These are phyloP conservation scores for Ruditapes philippinarum DNA, from an alignment of 1,140 invertebrate genomes.

Conservation along the genomic window DNA sequence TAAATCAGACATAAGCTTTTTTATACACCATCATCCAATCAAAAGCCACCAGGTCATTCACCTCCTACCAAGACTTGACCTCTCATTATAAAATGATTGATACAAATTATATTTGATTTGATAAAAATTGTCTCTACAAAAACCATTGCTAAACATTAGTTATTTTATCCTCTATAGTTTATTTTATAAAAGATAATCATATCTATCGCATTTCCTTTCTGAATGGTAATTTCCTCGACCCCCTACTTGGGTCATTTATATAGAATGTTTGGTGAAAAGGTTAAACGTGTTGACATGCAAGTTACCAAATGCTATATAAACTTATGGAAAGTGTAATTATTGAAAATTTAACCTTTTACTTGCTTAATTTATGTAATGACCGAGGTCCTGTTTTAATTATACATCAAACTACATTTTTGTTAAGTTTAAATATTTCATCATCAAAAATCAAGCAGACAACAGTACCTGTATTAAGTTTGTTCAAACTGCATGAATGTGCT, in stretches of 20 bases:
- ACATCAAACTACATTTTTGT: too few species aligned
- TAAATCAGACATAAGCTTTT: not conserved
- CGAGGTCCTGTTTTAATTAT: too few species aligned
- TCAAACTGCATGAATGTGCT: too few species aligned
- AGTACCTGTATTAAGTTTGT: too few species aligned
- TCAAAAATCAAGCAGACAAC: too few species aligned
- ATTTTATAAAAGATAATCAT: conserved; percentile 32
- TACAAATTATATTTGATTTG: conserved; percentile 56
- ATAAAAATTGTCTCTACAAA: conserved; percentile 39
- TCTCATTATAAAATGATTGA: conserved; percentile 17
- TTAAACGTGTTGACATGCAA: not conserved
- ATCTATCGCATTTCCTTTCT: conserved; percentile 25
- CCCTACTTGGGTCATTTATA: conserved; percentile 15
- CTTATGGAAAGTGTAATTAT: too few species aligned
- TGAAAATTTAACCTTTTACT: too few species aligned
- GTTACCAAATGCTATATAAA: not conserved
- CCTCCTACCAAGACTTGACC: not conserved
- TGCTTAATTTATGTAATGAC: too few species aligned
- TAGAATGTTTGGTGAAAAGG: conserved; percentile 8
- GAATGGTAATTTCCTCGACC: conserved; percentile 20
- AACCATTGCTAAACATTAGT: conserved; percentile 20
- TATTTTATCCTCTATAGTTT: conserved; percentile 27
- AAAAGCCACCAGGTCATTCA: not conserved
- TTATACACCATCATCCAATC: not conserved
- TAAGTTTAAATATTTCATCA: too few species aligned